These are phyloP conservation scores for Danaus chrysippus DNA, from an alignment of 2,888 invertebrate species.

Conservation along the genomic window DNA sequence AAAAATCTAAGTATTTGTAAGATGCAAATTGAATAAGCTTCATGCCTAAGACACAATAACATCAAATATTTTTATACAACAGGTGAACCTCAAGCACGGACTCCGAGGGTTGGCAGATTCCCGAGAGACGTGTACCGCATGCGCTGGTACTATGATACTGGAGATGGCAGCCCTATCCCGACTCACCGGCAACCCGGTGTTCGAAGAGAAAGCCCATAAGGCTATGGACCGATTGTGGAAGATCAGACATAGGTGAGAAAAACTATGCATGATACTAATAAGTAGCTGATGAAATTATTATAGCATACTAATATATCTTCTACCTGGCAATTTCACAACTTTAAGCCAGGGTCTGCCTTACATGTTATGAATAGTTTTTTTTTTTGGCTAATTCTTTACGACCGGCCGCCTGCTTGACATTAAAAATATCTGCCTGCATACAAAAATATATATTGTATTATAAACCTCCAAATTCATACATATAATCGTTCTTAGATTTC, in stretches of 20 bases:
- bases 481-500: too few species aligned
- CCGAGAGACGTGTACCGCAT: slow-evolving; percentile 97
- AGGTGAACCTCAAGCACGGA: slow-evolving; percentile 91
- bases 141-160: slow-evolving; percentile 98
- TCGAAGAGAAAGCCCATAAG: slow-evolving; percentile 95
- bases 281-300: neutral
- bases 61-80: slow-evolving; percentile 1
- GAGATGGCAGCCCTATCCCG: slow-evolving; percentile 98
- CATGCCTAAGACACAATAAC: too few species aligned
- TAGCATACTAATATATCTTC: neutral
- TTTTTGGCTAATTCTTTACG: too few species aligned
- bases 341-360: too few species aligned
- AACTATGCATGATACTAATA: neutral
- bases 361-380: too few species aligned
- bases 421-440: too few species aligned
- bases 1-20: too few species aligned
- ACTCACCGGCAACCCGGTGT: slow-evolving; percentile 93
- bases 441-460: too few species aligned
- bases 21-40: too few species aligned
- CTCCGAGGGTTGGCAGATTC: slow-evolving; percentile 87
- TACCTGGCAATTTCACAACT: too few species aligned
- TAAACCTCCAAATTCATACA: too few species aligned
- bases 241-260: slow-evolving; percentile 84
- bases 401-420: too few species aligned
- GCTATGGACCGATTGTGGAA: slow-evolving; percentile 99